Conservation (phyloP, 1,140 invertebrate species). For the Ganaspis sp. region DNA sequence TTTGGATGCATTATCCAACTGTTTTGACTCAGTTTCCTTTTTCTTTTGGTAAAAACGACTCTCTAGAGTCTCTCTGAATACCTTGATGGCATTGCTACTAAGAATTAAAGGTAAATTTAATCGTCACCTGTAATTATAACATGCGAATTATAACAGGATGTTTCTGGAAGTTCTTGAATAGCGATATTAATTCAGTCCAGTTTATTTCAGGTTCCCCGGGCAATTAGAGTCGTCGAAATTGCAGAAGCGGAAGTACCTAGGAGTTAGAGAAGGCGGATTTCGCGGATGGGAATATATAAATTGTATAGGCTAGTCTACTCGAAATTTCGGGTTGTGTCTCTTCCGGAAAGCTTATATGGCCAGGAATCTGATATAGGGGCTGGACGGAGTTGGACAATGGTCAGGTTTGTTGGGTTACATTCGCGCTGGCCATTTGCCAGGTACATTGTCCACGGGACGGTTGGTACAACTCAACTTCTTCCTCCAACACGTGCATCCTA, state of each 20-base stretch:
- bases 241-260: conserved; percentile 4
- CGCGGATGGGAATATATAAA: conserved; percentile 31
- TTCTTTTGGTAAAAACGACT: too few relatives aligned
- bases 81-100: too few relatives aligned
- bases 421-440: conserved; percentile 44
- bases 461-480: conserved; percentile 46
- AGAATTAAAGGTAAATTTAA: too few relatives aligned
- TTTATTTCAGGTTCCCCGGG: neutral
- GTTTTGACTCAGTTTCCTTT: too few relatives aligned
- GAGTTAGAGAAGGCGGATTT: conserved; percentile 32
- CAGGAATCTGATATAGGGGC: conserved; percentile 44
- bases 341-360: conserved; percentile 38
- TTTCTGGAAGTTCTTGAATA: too few relatives aligned
- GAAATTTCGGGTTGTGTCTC: conserved; percentile 39
- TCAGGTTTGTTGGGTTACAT: conserved; percentile 39
- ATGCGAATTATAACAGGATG: too few relatives aligned
- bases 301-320: conserved; percentile 18
- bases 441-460: conserved; percentile 42
- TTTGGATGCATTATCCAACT: too few relatives aligned
- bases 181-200: neutral
- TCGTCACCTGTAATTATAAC: too few relatives aligned
- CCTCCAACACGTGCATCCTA: conserved; percentile 31
- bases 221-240: conserved; percentile 2
- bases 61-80: too few relatives aligned
- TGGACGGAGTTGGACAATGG: conserved; percentile 37